phyloP scores from a whole-genome alignment of 2,797 vertebrate species.

The Galaxias olidus region DNA sequence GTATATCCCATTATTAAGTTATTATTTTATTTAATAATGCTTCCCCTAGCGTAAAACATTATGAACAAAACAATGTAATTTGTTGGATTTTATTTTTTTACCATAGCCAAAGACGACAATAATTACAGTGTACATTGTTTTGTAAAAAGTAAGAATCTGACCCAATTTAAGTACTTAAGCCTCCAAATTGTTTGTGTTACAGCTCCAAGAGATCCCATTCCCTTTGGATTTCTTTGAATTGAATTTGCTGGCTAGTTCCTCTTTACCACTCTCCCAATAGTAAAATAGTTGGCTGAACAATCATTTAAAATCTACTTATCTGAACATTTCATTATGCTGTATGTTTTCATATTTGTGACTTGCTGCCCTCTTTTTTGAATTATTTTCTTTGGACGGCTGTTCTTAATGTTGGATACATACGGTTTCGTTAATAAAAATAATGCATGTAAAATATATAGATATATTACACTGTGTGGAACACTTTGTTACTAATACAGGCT shows the following conservation, averaged over 20 bases:
- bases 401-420: too few relatives aligned
- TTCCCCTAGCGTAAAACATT: too few relatives aligned
- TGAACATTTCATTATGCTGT: conserved; percentile 21
- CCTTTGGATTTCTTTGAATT: conserved; percentile 60
- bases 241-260: conserved; percentile 61
- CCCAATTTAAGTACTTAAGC: conserved; percentile 50
- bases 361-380: neutral
- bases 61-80: too few relatives aligned
- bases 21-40: too few relatives aligned
- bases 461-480: neutral
- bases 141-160: conserved; percentile 49
- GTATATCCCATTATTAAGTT: too few relatives aligned
- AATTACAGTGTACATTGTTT: conserved; percentile 13
- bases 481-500: too few relatives aligned
- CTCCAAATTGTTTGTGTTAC: conserved; percentile 54
- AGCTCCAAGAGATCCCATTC: conserved; percentile 55
- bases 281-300: conserved; percentile 39
- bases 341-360: conserved; percentile 12
- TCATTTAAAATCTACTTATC: conserved; percentile 52
- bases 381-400: neutral
- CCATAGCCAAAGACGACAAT: conserved; percentile 18
- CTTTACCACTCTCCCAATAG: conserved; percentile 49
- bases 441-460: neutral
- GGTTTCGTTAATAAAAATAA: too few relatives aligned
- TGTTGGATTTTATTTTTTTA: too few relatives aligned